These are phyloP conservation scores for Clupea harengus DNA, from an alignment of 2,113 vertebrate species.

Conservation along the genomic window DNA sequence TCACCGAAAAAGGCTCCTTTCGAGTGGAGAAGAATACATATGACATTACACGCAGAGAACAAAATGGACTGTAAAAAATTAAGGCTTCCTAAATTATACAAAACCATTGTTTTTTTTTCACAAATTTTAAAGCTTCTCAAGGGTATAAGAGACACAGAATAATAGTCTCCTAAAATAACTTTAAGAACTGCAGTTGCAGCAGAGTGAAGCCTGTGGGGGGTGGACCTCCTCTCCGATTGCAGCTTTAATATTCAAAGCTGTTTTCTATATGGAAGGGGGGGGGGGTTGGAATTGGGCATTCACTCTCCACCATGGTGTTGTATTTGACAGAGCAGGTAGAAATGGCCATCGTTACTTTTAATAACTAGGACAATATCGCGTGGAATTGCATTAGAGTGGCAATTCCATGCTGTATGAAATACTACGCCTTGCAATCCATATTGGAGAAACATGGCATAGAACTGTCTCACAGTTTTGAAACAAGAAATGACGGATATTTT, in stretches of 20 bases:
- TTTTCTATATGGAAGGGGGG: conserved; percentile 33
- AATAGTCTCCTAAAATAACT: not conserved
- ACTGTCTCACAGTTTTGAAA: not conserved
- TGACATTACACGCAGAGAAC: not conserved
- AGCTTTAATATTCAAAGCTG: conserved; percentile 8
- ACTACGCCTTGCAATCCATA: not conserved
- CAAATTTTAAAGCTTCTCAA: too few species aligned
- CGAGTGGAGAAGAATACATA: not conserved
- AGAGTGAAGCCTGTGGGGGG: not conserved
- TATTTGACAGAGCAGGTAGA: conserved; percentile 62
- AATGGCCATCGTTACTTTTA: conserved; percentile 58
- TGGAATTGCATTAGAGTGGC: conserved; percentile 45
- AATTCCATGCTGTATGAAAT: conserved; percentile 42
- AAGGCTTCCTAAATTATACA: not conserved
- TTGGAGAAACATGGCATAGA: not conserved
- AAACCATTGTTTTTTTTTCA: not conserved
- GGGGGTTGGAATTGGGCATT: conserved; percentile 1
- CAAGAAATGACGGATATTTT: not conserved
- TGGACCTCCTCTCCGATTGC: not conserved
- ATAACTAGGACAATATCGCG: conserved; percentile 57
- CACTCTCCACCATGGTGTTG: conserved; percentile 53
- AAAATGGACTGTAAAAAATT: not conserved
- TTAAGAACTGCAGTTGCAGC: not conserved
- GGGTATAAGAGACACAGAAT: not conserved
- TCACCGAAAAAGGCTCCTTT: conserved; percentile 7